Evolutionary conservation across 2,888 invertebrate genomes (phyloP).

Genomic region (Polymixis lichenea): DNA sequence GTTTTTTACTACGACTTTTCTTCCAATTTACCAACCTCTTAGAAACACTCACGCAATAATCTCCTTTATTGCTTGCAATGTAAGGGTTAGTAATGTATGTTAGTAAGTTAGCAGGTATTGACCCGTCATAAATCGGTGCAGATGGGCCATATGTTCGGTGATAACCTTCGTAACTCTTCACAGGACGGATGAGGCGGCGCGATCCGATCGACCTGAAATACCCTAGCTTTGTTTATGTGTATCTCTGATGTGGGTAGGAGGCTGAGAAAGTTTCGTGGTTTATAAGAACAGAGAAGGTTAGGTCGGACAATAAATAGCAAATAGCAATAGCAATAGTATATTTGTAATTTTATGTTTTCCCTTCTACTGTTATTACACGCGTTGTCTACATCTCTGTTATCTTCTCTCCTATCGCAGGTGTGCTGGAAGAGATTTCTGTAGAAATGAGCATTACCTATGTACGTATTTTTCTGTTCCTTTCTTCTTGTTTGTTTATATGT

Average conservation of each 20-base stretch:
- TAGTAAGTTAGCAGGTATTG: conserved; percentile 62
- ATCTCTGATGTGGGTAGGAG: conserved; percentile 26
- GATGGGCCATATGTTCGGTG: conserved; percentile 79
- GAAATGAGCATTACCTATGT: no score
- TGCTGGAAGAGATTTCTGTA: no score
- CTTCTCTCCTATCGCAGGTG: no score
- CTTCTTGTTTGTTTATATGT: no score
- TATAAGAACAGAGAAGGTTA: background rate
- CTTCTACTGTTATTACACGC: no score
- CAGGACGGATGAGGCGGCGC: conserved; percentile 71
- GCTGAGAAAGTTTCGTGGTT: conserved; percentile 9
- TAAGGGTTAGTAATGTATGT: conserved; percentile 46
- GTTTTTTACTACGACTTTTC: conserved; percentile 65
- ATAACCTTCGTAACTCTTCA: conserved; percentile 80
- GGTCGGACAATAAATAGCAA: background rate
- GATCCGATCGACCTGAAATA: conserved; percentile 69
- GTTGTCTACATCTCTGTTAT: no score
- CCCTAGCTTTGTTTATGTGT: conserved; percentile 58
- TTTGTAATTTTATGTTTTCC: no score
- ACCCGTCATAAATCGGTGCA: conserved; percentile 79
- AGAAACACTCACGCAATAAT: conserved; percentile 17
- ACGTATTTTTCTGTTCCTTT: no score
- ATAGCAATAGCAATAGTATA: no score
- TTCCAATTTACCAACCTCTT: conserved; percentile 21
- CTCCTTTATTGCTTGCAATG: conserved; percentile 26